Base-by-base conservation (phyloP, 2,797 vertebrate species). In the Staurois parvus region DNA sequence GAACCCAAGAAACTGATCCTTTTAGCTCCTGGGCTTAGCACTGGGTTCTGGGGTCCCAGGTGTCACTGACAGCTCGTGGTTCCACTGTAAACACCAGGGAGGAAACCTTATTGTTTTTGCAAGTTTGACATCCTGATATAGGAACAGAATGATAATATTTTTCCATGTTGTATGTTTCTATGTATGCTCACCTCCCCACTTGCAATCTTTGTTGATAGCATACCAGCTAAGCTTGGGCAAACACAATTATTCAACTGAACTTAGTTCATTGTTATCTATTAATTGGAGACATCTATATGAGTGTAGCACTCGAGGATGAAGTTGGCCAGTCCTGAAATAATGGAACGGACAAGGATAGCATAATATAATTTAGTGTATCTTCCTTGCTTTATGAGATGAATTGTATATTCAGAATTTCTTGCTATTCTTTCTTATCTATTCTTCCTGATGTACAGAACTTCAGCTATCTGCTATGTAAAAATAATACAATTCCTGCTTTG, bases 321-420 rank as follows among this genome's bases (percentile, higher is more conserved):
- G 52, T 21, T 24, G 52, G 52, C 6, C 19, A 59, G 11, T 4
- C 52, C 52, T 59, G 21, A 21, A 21, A 59, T 59, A 59, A 59
- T 59, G 52, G 21, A 59, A 59, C 3, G 0, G 52, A 24, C 52
- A 59, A 24, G 52, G 52, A 59, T 59, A 21, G 52, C 52, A 59
- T 59, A 59, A 59, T 59, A 59, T 59, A 59, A 59, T 59, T 59
- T 59, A 21, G 5, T 1, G 21, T 59, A 59, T 59, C 19, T 59
- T 59, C 52, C 52, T 59, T 59, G 52, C 52, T 59, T 59, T 59
- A 59, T 59, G 52, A 59, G 52, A 59, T 59, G 52, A 59, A 59
- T 59, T 59, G 52, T 59, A 59, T 59, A 59, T 59, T 59, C 52
- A 59, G 52, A 59, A 59, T 59, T 8, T 19, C 21, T 59, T 59